phyloP scores from a whole-genome alignment of 1,140 invertebrate species.

The Mylabris phalerata region DNA sequence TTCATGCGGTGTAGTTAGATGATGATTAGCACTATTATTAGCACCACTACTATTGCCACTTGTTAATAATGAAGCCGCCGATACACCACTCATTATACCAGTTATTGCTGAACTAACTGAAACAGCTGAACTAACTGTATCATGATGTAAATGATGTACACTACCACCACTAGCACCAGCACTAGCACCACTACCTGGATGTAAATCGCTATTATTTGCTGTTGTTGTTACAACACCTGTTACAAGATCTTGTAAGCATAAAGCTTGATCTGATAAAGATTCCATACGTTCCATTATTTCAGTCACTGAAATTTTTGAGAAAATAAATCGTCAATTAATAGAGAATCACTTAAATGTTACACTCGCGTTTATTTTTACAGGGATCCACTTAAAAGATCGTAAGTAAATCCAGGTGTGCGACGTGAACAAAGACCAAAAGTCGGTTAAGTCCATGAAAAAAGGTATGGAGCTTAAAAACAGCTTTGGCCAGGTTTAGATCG shows the following conservation, averaged over 20 bases:
- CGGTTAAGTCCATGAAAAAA: slow-evolving; percentile 40
- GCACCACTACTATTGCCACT: too few relatives aligned
- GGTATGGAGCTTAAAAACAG: slow-evolving; percentile 40
- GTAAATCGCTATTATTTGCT: slow-evolving; percentile 45
- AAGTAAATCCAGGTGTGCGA: slow-evolving; percentile 40
- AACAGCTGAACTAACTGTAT: slow-evolving; percentile 52
- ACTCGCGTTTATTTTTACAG: not conserved
- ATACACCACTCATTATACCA: slow-evolving; percentile 57
- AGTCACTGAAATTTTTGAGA: not conserved
- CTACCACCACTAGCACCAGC: slow-evolving; percentile 19
- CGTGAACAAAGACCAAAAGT: slow-evolving; percentile 40
- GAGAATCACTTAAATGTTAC: slow-evolving; percentile 29
- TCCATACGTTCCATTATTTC: slow-evolving; percentile 48
- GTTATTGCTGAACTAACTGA: slow-evolving; percentile 59
- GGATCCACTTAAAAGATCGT: slow-evolving; percentile 32
- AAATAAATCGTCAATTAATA: too few relatives aligned
- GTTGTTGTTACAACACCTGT: slow-evolving; percentile 43
- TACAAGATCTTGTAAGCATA: slow-evolving; percentile 69
- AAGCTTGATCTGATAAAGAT: slow-evolving; percentile 54
- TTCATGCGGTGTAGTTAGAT: slow-evolving; percentile 33
- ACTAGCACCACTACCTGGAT: slow-evolving; percentile 1
- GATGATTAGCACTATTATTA: slow-evolving; percentile 35
- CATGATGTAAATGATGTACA: slow-evolving; percentile 53
- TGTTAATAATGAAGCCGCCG: slow-evolving; percentile 39
- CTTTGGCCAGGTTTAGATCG: slow-evolving; percentile 41